Evolutionary conservation across 2,113 vertebrate species (phyloP).

Genomic region (Carassius auratus): DNA sequence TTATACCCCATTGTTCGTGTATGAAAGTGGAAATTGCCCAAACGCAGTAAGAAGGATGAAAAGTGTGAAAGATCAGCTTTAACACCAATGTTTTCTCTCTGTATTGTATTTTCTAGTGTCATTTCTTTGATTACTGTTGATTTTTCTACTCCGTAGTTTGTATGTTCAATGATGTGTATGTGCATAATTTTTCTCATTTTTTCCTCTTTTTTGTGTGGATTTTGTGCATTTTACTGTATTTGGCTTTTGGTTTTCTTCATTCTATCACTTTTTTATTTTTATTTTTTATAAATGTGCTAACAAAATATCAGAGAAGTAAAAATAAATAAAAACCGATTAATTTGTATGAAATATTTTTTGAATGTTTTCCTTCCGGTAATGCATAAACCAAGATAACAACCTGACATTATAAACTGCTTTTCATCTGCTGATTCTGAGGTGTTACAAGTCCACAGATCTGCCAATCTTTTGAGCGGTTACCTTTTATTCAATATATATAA

Average conservation of each 20-base stretch:
- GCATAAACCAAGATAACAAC: too few species aligned
- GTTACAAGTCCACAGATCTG: not conserved
- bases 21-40: not conserved
- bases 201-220: not conserved
- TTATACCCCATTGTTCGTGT: not conserved
- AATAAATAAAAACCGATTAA: constrained; percentile 68
- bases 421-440: not conserved
- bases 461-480: not conserved
- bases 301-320: constrained; percentile 64
- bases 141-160: constrained; percentile 56
- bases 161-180: constrained; percentile 46
- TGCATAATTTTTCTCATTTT: constrained; percentile 36
- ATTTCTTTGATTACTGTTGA: constrained; percentile 60
- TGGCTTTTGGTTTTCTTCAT: constrained; percentile 59
- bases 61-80: constrained; percentile 44
- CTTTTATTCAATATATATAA: too few species aligned
- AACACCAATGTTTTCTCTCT: constrained; percentile 42
- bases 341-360: constrained; percentile 42
- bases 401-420: too few species aligned
- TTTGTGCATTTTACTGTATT: constrained; percentile 45
- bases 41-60: constrained; percentile 2
- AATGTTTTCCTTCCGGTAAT: not conserved
- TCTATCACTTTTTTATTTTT: constrained; percentile 63
- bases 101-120: constrained; percentile 50
- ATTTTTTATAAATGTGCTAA: constrained; percentile 33